A percentile compares a stretch with the other conserved stretches of the same genome.
Evolutionary conservation across 2,113 vertebrate genomes (phyloP).

Genomic region (Dasyprocta punctata): DNA sequence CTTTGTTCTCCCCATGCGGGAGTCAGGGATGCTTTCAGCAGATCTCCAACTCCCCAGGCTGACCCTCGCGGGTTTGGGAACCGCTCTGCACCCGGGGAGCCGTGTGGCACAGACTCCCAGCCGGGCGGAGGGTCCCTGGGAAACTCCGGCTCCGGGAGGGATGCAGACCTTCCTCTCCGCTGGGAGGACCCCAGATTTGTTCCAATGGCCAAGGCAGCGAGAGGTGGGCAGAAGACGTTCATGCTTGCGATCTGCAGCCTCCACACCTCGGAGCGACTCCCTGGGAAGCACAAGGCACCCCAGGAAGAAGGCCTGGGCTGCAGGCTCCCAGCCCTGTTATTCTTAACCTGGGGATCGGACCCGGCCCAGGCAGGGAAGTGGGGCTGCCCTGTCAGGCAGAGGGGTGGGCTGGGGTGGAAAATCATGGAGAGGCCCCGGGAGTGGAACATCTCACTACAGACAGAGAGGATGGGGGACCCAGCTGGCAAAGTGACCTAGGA

Average conservation of each 20-base stretch:
- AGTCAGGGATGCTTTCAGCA: background rate
- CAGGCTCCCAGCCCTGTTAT: background rate
- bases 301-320: background rate
- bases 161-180: fast-evolving
- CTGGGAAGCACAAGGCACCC: background rate
- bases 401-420: background rate
- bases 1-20: background rate
- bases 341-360: background rate
- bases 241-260: fast-evolving
- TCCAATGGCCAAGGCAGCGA: fast-evolving
- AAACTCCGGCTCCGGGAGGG: fast-evolving
- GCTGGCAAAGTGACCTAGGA: background rate
- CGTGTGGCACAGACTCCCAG: background rate
- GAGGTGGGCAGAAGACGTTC: background rate
- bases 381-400: background rate
- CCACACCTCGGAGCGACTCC: background rate
- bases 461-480: background rate
- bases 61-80: fast-evolving
- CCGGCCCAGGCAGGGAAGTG: background rate
- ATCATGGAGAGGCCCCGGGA: background rate
- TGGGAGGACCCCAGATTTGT: background rate
- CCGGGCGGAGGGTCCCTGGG: fast-evolving
- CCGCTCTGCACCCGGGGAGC: fast-evolving
- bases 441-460: background rate
- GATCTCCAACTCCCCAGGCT: background rate